A percentile compares a stretch with the other conserved stretches of the same genome.
Conservation (phyloP, 2,888 invertebrate genomes). For the Ametastegia equiseti region DNA sequence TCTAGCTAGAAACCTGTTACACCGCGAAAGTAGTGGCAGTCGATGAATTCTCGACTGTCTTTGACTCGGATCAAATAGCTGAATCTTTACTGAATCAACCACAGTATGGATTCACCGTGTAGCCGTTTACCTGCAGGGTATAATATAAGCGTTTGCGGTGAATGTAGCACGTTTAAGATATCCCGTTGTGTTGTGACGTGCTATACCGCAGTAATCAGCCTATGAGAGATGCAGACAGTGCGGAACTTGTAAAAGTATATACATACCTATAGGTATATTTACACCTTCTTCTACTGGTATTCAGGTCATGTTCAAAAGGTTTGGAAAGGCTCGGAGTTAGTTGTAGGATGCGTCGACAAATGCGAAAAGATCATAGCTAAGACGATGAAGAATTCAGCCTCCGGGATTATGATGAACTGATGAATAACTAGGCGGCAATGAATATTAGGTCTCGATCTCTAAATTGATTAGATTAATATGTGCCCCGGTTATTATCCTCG, state of each 20-base stretch:
- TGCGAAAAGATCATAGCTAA: not conserved
- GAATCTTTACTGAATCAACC: not conserved
- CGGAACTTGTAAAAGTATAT: slow-evolving; percentile 19
- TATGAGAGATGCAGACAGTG: slow-evolving; percentile 1
- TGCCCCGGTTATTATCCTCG: not conserved
- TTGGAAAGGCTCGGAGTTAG: not conserved
- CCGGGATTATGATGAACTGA: not conserved
- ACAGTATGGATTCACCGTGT: not conserved
- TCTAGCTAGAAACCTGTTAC: not conserved
- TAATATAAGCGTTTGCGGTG: not conserved
- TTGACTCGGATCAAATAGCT: not conserved
- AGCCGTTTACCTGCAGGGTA: not conserved
- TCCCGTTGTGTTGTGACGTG: slow-evolving; percentile 34
- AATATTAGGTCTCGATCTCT: not conserved
- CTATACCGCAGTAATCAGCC: slow-evolving; percentile 6
- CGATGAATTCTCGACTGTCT: not conserved
- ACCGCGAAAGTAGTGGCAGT: slow-evolving; percentile 7
- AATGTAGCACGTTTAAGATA: slow-evolving; percentile 28
- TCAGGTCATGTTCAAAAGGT: slow-evolving; percentile 33
- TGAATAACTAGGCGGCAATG: not conserved
- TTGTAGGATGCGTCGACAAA: not conserved
- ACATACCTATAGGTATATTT: too few species aligned
- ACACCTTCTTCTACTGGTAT: slow-evolving; percentile 9
- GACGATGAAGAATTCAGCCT: not conserved
- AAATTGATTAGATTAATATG: too few species aligned